A percentile compares a stretch with the other conserved stretches of the same genome.
These are phyloP conservation scores for Diuraphis noxia DNA, from an alignment of 1,140 invertebrate genomes.

Conservation along the genomic window DNA sequence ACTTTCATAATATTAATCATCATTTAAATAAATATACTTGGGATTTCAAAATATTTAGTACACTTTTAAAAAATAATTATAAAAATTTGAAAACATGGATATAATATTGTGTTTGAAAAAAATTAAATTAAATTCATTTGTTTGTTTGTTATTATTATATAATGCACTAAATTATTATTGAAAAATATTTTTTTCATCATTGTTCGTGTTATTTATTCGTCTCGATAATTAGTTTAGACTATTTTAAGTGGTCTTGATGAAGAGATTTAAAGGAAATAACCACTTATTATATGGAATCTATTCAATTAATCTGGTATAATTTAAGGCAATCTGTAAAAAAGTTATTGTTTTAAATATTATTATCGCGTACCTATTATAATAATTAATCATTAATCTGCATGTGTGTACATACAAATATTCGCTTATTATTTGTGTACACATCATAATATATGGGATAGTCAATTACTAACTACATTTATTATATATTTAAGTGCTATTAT, in stretches of 20 bases:
- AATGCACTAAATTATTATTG: not conserved
- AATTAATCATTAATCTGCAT: not conserved
- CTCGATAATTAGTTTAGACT: not conserved
- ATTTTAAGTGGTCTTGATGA: not conserved
- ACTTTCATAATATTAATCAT: not conserved
- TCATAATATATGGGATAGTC: not conserved
- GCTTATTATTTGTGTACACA: not conserved
- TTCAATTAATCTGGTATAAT: slow-evolving; percentile 16
- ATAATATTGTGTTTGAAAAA: not conserved
- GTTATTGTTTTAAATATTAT: not conserved
- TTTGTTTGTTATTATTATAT: not conserved
- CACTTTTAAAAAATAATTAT: not conserved
- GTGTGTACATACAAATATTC: not conserved
- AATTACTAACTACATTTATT: not conserved
- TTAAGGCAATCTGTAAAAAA: not conserved
- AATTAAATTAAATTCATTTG: not conserved
- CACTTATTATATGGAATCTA: slow-evolving; percentile 10
- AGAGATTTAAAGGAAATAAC: not conserved
- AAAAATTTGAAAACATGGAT: not conserved
- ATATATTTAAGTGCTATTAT: not conserved
- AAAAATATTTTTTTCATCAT: not conserved
- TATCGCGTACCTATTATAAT: not conserved
- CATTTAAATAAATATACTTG: not conserved
- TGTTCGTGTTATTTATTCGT: not conserved
- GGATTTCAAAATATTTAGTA: not conserved